These are phyloP conservation scores for Polymixis lichenea DNA, from an alignment of 2,888 invertebrate species.

Conservation along the genomic window DNA sequence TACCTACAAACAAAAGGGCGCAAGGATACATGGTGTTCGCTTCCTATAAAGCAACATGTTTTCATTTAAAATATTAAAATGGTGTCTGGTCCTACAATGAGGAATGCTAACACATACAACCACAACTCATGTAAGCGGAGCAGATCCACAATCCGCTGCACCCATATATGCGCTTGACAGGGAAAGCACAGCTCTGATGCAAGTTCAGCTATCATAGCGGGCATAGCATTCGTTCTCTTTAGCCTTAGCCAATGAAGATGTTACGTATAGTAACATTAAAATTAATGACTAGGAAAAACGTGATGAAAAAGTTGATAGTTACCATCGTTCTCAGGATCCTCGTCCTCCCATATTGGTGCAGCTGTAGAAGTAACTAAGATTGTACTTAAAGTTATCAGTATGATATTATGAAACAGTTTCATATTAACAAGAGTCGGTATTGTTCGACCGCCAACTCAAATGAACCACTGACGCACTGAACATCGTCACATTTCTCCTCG, in stretches of 20 bases:
- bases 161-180: conserved; percentile 46
- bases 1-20: too few relatives aligned
- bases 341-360: conserved; percentile 69
- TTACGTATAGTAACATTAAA: background rate
- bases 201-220: conserved; percentile 1
- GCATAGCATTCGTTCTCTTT: background rate
- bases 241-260: background rate
- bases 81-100: background rate
- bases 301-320: conserved; percentile 30
- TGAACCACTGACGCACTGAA: conserved; percentile 65
- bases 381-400: conserved; percentile 44
- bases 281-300: background rate
- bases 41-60: background rate
- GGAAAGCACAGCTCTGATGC: conserved; percentile 35
- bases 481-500: conserved; percentile 55
- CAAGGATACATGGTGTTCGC: background rate
- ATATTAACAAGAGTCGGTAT: conserved; percentile 28
- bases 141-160: conserved; percentile 31
- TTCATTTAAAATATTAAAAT: background rate
- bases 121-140: conserved; percentile 28
- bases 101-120: conserved; percentile 11
- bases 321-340: conserved; percentile 57
- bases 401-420: conserved; percentile 41
- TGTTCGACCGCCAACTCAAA: conserved; percentile 51
- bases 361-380: conserved; percentile 63